Base-by-base conservation (phyloP, 2,888 invertebrate species). In the Argynnis bischoffii region DNA sequence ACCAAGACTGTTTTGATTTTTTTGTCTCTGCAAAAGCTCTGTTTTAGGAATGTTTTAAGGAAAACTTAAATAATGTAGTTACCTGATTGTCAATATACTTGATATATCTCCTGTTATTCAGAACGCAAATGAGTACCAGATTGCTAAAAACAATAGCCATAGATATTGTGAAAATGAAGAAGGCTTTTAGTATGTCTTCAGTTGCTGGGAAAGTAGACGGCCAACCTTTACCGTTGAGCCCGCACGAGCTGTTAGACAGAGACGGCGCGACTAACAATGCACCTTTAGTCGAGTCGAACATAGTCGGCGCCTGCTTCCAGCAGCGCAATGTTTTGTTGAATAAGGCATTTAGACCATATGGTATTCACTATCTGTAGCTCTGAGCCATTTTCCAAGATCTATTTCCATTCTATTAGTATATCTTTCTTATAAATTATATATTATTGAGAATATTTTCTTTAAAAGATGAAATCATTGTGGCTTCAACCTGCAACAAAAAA, bases 41-140 rank as follows among this genome's bases (percentile, higher is more conserved):
- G 2, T 41, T 3, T 41, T 41, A 8, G 11, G 11, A 16, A 15
- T 6, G 6, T 50, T 50, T 50, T 6, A n/a, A 15, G 50, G n/a
- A 15, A 16, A 51, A 51, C 2, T n/a, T n/a, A 8, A 51, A 51
- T 51, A 3, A 16, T 16, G 2, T 16, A 61, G 70, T 87, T 86
- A 97, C 97, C 96, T 97, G 97, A 78, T 97, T 96, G 83, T 97
- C 97, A 78, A 97, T 97, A 82, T 97, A 97, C 81, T 96, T 96
- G 79, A 96, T 95, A 85, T 97, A 97, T 72, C 96, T 94, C 63
- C 96, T 94, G 86, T 96, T 97, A 87, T 97, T 97, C 79, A 97
- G 94, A 60, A 97, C 97, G 77, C 96, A 94, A 75, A 97, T 97
- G 41, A 97, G 94, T 70, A 97, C 92, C 59, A 96, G 93, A 83